These are phyloP conservation scores for Maniola jurtina DNA, from an alignment of 1,140 invertebrate genomes.

Conservation along the genomic window DNA sequence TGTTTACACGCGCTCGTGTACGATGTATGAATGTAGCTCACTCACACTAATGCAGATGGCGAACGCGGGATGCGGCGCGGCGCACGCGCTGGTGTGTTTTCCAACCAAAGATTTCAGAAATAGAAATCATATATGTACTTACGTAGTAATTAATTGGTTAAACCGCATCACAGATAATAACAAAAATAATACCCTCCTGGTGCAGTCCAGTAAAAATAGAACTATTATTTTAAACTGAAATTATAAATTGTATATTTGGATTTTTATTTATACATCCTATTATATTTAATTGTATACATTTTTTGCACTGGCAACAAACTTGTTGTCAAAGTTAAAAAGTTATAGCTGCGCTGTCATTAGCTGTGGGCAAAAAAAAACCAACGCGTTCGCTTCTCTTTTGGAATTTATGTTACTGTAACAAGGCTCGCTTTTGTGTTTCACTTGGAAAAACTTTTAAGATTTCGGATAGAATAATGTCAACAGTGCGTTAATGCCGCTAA, in stretches of 20 bases:
- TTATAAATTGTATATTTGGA: too few species aligned
- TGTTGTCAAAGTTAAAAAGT: conserved; percentile 61
- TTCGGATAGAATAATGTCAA: conserved; percentile 64
- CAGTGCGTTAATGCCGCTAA: conserved; percentile 64
- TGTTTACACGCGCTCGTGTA: too few species aligned
- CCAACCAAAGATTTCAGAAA: too few species aligned
- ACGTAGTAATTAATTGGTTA: too few species aligned
- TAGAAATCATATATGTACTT: too few species aligned
- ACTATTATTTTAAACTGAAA: too few species aligned
- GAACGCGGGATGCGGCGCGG: too few species aligned
- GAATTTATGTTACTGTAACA: conserved; percentile 77
- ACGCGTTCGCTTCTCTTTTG: conserved; percentile 77
- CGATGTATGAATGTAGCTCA: too few species aligned
- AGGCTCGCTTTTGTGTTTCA: conserved; percentile 75
- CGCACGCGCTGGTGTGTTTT: too few species aligned
- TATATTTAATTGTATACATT: conserved; percentile 14
- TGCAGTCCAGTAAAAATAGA: background rate
- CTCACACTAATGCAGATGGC: too few species aligned
- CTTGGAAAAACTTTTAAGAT: conserved; percentile 56
- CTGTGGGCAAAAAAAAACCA: conserved; percentile 68
- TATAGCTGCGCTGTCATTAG: conserved; percentile 66
- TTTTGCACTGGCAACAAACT: conserved; percentile 45
- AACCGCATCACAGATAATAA: too few species aligned
- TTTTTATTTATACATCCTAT: background rate
- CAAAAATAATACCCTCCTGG: too few species aligned